Evolutionary conservation across 2,888 invertebrate species (phyloP).

Genomic region (Lamproptera curius): DNA sequence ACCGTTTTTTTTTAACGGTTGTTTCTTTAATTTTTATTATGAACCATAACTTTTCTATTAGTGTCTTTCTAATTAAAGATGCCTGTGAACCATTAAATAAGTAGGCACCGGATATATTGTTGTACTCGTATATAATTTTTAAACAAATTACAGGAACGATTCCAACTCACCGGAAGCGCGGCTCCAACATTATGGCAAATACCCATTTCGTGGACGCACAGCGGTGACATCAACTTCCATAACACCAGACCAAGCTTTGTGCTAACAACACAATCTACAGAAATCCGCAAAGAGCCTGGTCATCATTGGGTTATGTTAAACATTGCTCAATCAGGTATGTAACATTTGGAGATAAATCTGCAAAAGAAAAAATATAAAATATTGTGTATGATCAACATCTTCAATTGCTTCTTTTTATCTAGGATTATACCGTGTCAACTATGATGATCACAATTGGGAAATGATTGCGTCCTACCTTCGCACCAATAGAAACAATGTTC

Average conservation of each 20-base stretch:
- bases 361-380: too few species aligned
- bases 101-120: too few species aligned
- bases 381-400: too few species aligned
- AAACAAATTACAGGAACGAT: constrained; percentile 56
- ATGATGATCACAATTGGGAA: constrained; percentile 78
- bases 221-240: constrained; percentile 51
- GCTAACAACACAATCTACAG: constrained; percentile 32
- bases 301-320: constrained; percentile 80
- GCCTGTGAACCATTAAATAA: too few species aligned
- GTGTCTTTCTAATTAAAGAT: too few species aligned
- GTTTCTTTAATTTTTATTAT: too few species aligned
- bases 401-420: constrained; percentile 3
- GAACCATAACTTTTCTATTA: too few species aligned
- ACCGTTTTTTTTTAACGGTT: too few species aligned
- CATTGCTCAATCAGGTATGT: constrained; percentile 57
- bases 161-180: constrained; percentile 41
- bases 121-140: too few species aligned
- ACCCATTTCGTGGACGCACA: constrained; percentile 64
- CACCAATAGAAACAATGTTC: constrained; percentile 67
- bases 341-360: not conserved
- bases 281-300: constrained; percentile 36
- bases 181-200: constrained; percentile 51
- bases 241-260: constrained; percentile 52
- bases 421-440: constrained; percentile 84
- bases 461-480: constrained; percentile 67